Base-by-base conservation (phyloP, 2,888 invertebrate species). In the Phyllotreta cruciferae region DNA sequence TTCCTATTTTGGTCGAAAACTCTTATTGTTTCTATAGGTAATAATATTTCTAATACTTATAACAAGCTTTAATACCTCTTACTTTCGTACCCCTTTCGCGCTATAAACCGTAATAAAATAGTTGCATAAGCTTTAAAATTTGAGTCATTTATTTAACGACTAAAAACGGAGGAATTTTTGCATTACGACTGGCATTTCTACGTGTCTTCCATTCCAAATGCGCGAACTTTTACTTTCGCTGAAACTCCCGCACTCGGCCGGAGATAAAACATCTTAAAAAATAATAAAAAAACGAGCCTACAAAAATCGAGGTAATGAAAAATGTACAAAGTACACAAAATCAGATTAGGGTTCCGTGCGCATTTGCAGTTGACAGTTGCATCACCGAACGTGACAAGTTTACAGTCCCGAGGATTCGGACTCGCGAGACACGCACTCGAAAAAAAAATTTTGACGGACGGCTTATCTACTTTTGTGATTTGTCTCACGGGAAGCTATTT, bases 331-430 rank as follows among this genome's bases (percentile, higher is more conserved):
- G 57, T 57, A 37, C 57, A 44, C 34, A 11, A 52, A 60, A 56
- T 64, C 64, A 61, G 60, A 63, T 63, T 61, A 53, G 45, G 35
- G 35, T 52, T 63, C 61, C 60, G 62, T 61, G 60, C 47, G 47
- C 56, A 7, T 47, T 47, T 37, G 37, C 37, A 38, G 37, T 52
- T 39, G 38, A 11, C 36, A 61, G 63, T 66, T 65, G 58, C 66
- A 65, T 63, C 66, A 64, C 58, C 56, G 66, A 66, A 69, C 70
- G 70, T 70, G 70, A 70, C 69, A 66, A 56, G 66, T 65, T 65
- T 66, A 67, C 53, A 38, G 41, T 60, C 56, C 56, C 34, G 55
- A 54, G 60, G 60, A 63, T 60, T 63, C 56, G 66, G 63, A 55
- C 63, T 56, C 37, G 10, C 42, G 44, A 56, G 37, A 44, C 42